These are phyloP conservation scores for Argynnis bischoffii DNA, from an alignment of 2,888 invertebrate genomes.

Conservation along the genomic window DNA sequence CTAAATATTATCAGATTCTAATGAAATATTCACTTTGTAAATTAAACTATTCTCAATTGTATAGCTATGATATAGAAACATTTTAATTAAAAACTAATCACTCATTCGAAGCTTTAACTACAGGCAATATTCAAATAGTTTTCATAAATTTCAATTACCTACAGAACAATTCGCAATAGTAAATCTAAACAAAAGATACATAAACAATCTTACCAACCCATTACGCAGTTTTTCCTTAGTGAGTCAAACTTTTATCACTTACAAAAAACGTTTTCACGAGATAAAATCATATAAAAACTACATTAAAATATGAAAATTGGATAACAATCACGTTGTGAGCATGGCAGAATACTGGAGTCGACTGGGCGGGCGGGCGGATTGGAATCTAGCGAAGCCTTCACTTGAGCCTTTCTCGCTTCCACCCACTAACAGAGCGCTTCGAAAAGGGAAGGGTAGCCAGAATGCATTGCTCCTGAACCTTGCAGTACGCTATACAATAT, in stretches of 20 bases:
- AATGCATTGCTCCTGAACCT: constrained; percentile 59
- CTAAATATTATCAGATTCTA: not conserved
- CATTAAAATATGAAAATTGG: constrained; percentile 9
- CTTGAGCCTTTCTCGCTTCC: constrained; percentile 60
- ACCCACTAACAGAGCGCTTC: constrained; percentile 45
- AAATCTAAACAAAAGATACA: constrained; percentile 8
- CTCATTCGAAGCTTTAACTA: not conserved
- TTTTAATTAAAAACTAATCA: not conserved
- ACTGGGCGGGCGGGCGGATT: constrained; percentile 78
- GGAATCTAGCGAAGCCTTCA: constrained; percentile 62
- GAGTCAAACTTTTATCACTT: constrained; percentile 8
- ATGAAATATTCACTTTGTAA: not conserved
- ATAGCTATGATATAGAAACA: not conserved
- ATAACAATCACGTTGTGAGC: constrained; percentile 47
- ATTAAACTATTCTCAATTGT: not conserved
- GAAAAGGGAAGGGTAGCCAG: constrained; percentile 54
- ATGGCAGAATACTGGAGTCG: constrained; percentile 60
- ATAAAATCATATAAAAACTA: constrained; percentile 19
- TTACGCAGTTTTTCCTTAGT: constrained; percentile 3
- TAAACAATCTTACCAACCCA: constrained; percentile 26
- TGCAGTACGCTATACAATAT: constrained; percentile 48
- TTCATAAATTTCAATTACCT: constrained; percentile 17
- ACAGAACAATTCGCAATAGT: constrained; percentile 8
- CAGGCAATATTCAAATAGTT: not conserved
- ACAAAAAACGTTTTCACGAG: constrained; percentile 5